Evolutionary conservation across 2,797 vertebrate species (phyloP), one percentile per base, ranked within the genome.

Genomic region (Caiman crocodilus): DNA sequence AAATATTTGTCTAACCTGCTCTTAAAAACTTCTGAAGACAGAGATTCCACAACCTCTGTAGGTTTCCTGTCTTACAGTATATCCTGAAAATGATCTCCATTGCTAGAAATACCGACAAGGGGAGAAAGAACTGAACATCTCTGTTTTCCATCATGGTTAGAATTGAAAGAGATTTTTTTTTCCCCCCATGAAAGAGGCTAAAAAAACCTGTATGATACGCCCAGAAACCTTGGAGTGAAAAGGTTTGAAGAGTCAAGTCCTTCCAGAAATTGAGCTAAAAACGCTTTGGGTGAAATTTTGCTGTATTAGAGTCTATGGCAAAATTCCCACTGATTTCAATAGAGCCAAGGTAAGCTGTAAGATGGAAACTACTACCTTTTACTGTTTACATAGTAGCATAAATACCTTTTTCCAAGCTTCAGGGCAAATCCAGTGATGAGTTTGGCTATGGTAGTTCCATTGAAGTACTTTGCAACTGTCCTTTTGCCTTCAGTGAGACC

Each of bases 321-420:
- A 82, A 77, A 90, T 91, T 93, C 90, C 79, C 93, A 93, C 88
- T 55, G 76, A 28, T 71, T 89, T 87, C 55, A 90, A 55, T 60
- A 85, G 86, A 75, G 82, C 50, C 57, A 86, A 84, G 92, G 82
- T 95, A 87, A 93, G 7, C 5, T 2, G 42, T 56, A 67, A 93
- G 86, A 89, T 87, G 5, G 0, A 67, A 88, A 91, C 93, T 0
- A 1, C 14, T 75, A 57, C 55, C 20, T 58, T 65, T 18, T 7
- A 79, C 76, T 57, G 30, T 67, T 76, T 1, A 7, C 20, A 7
- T 76, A 90, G 83, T 0, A 16, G 57, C 0, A 12, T 79, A 78
- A 60, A 23, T 50, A 50, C 15, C 20, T 82, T 91, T 95, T 96
- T 94, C 95, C 85, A 61, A 90, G 88, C 92, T 85, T 65, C 76